Conservation (phyloP, 2,888 invertebrate species). For the Zaprionus lineosus region DNA sequence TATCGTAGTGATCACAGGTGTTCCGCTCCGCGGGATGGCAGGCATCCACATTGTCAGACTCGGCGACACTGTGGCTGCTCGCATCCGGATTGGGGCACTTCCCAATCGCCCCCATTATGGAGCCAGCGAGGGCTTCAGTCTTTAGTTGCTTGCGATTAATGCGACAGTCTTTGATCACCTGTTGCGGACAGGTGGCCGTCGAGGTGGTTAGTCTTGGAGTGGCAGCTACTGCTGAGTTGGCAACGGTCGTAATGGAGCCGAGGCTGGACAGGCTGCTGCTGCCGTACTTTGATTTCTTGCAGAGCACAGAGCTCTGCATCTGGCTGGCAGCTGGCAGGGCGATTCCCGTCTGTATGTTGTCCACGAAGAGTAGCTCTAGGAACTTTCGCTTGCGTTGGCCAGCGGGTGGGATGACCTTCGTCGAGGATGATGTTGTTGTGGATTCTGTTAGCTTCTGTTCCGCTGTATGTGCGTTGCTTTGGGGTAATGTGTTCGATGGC, state of each 20-base stretch:
- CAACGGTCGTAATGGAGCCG: conserved; percentile 7
- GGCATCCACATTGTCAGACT: conserved; percentile 24
- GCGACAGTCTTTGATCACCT: conserved; percentile 72
- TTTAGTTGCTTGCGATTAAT: conserved; percentile 77
- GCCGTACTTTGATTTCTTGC: conserved; percentile 61
- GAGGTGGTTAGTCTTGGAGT: conserved; percentile 1
- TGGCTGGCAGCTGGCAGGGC: conserved; percentile 41
- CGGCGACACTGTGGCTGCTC: conserved; percentile 3
- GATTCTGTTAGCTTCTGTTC: conserved; percentile 3
- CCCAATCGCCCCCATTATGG: conserved; percentile 81
- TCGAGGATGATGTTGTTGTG: not conserved
- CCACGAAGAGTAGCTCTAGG: conserved; percentile 69
- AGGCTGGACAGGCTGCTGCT: conserved; percentile 47
- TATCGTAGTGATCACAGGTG: conserved; percentile 80
- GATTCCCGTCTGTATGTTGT: conserved; percentile 71
- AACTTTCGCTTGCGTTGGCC: conserved; percentile 56
- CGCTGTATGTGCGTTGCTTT: conserved; percentile 29
- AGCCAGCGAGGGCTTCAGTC: conserved; percentile 79
- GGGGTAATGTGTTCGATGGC: not conserved
- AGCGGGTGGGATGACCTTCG: too few species aligned
- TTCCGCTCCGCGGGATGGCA: conserved; percentile 65
- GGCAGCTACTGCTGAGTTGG: not conserved
- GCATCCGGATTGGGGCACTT: conserved; percentile 68
- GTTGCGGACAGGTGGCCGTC: conserved; percentile 55
- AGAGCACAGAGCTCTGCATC: conserved; percentile 21